phyloP scores from a whole-genome alignment of 1,140 invertebrate genomes.

The Diorhabda carinulata region DNA sequence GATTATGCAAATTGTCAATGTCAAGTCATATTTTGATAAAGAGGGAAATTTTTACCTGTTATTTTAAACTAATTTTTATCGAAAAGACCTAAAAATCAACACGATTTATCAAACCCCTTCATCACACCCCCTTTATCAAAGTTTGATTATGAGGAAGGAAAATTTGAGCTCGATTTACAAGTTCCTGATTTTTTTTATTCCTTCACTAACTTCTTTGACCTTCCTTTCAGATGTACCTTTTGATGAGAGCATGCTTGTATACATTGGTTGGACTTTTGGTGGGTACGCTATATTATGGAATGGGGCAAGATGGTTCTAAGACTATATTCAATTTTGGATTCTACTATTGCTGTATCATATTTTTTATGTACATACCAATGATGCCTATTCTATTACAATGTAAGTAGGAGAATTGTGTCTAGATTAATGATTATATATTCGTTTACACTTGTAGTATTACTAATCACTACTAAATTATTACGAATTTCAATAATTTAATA shows the following conservation, averaged over 20 bases:
- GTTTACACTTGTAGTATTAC: too few species aligned
- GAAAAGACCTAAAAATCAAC: too few species aligned
- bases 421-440: neutral
- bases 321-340: conserved; percentile 80
- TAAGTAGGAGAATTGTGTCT: conserved; percentile 47
- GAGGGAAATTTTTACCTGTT: too few species aligned
- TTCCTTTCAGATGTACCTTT: conserved; percentile 63
- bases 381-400: conserved; percentile 72
- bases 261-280: conserved; percentile 66
- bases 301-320: conserved; percentile 74
- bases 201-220: conserved; percentile 17
- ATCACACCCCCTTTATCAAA: too few species aligned
- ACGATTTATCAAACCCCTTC: too few species aligned
- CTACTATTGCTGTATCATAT: conserved; percentile 71
- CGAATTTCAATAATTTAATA: too few species aligned
- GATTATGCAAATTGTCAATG: too few species aligned
- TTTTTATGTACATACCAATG: conserved; percentile 75
- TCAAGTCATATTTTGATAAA: too few species aligned
- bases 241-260: conserved; percentile 64
- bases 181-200: too few species aligned
- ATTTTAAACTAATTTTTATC: too few species aligned
- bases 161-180: conserved; percentile 6
- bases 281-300: conserved; percentile 63
- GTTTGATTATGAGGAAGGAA: neutral
- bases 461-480: too few species aligned